phyloP scores from a whole-genome alignment of 1,140 invertebrate species.

The Sycobia sp. region DNA sequence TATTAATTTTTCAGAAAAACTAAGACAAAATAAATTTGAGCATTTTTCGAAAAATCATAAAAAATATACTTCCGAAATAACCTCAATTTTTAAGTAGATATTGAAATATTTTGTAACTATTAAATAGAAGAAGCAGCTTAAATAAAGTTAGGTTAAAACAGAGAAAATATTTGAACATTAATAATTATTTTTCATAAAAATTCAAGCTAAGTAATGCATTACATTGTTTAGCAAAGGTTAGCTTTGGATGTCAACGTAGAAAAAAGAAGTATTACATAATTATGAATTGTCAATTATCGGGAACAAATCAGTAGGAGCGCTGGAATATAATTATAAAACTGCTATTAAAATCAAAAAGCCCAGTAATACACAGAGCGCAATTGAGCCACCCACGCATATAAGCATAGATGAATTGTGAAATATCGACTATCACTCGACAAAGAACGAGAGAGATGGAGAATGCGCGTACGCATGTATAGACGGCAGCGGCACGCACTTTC shows the following conservation, averaged over 20 bases:
- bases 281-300: not conserved
- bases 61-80: slow-evolving; percentile 11
- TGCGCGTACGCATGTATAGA: too few relatives aligned
- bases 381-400: too few relatives aligned
- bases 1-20: not conserved
- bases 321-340: not conserved
- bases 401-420: not conserved
- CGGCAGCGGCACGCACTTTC: not conserved
- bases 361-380: not conserved
- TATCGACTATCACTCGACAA: slow-evolving; percentile 22
- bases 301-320: not conserved
- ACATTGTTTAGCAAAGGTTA: too few relatives aligned
- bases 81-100: slow-evolving; percentile 1
- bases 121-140: too few relatives aligned
- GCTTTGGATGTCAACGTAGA: too few relatives aligned
- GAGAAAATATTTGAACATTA: too few relatives aligned
- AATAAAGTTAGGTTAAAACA: too few relatives aligned
- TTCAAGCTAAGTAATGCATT: too few relatives aligned
- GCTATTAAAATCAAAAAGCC: not conserved
- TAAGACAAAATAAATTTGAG: not conserved
- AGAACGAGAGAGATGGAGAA: too few relatives aligned
- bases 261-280: slow-evolving; percentile 14
- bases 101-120: too few relatives aligned
- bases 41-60: not conserved
- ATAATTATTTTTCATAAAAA: too few relatives aligned